These are phyloP conservation scores for Eclectus roratus DNA, from an alignment of 2,113 vertebrate genomes.

Conservation along the genomic window DNA sequence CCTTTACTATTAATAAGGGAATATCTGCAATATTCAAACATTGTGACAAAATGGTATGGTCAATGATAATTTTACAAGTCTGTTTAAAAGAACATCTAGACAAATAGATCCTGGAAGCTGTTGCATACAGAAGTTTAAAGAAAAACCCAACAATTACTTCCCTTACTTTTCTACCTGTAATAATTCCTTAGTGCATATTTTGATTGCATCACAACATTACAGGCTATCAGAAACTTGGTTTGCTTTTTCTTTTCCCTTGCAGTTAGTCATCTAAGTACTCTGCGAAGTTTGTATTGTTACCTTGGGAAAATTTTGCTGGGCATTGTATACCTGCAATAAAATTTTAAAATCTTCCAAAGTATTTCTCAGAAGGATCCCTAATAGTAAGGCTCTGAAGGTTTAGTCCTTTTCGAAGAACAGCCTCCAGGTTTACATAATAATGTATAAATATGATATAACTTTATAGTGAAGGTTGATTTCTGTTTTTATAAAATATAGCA, in stretches of 20 bases:
- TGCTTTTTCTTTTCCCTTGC: neutral
- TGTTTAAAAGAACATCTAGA: neutral
- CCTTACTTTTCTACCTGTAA: neutral
- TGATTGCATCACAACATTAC: neutral
- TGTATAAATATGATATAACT: neutral
- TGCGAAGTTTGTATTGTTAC: neutral
- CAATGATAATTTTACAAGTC: neutral
- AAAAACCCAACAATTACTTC: neutral
- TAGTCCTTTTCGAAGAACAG: neutral
- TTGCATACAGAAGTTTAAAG: neutral
- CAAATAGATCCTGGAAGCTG: neutral
- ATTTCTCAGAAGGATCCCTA: neutral
- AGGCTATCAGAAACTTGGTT: neutral
- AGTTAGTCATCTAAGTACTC: neutral
- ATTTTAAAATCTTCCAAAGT: neutral
- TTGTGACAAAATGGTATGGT: neutral
- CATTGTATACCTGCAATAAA: neutral
- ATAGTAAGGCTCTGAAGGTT: neutral
- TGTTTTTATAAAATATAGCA: neutral
- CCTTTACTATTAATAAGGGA: neutral
- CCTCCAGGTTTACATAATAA: neutral
- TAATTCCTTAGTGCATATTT: neutral
- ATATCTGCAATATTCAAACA: neutral
- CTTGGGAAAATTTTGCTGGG: neutral
- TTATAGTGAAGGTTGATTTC: neutral